Base-by-base conservation (phyloP, 2,797 vertebrate species). In the Cyclopterus lumpus region DNA sequence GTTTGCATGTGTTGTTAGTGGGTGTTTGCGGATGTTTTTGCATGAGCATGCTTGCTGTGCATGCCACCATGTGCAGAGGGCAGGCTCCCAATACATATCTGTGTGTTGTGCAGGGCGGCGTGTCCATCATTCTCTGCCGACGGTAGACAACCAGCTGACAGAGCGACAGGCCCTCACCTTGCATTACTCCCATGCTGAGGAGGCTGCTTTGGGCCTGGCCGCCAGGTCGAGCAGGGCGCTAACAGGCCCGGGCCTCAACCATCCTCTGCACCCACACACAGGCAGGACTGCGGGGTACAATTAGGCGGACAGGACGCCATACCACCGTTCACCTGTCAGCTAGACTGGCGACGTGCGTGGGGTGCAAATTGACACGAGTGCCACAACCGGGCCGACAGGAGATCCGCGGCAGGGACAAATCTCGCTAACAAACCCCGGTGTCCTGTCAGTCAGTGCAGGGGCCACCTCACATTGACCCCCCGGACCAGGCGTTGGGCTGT, bases 401-500 rank as follows among this genome's bases (percentile, higher is more conserved):
- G 89, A 92, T 94, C 92, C 85, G 66, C 86, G 54, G 87, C 81
- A 49, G 89, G 89, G 88, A 91, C 88, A 94, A 95, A 95, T 95
- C 91, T 95, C 88, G 89, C 91, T 95, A 95, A 95, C 94, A 95
- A 95, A 94, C 93, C 91, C 81, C 79, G 55, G 84, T 86, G 88
- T 83, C 85, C 92, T 95, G 93, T 94, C 95, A 94, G 80, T 94
- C 91, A 93, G 87, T 0, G 59, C 67, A 40, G 71, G 86, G 85
- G 85, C 86, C 83, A 86, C 77, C 76, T 88, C 87, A 40, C 79
- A 62, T 74, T 94, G 93, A 94, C 93, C 95, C 85, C 90, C 83
- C 82, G 84, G 90, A 93, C 93, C 89, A 85, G 76, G 81, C 88
- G 26, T 48, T 61, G 78, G 83, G 89, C 79, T 81, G 64, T 74